Conservation (phyloP, 2,113 vertebrate species). For the Noturus placidus region DNA sequence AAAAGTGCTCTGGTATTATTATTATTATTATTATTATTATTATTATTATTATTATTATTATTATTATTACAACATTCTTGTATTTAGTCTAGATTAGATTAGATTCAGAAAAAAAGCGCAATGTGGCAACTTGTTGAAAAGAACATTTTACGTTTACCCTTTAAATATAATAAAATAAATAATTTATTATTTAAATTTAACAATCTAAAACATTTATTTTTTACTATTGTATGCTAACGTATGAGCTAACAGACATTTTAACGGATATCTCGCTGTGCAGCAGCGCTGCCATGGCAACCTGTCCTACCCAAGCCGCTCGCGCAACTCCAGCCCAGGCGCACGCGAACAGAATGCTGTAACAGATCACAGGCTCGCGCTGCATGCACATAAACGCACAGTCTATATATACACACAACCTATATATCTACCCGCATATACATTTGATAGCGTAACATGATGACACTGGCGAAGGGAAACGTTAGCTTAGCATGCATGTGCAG, state of each 20-base stretch:
- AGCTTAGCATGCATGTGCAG: neutral
- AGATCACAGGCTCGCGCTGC: neutral
- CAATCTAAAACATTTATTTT: neutral
- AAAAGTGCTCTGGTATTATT: neutral
- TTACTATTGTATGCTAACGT: neutral
- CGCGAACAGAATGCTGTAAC: neutral
- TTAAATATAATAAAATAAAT: neutral
- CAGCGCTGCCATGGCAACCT: slow-evolving; percentile 50
- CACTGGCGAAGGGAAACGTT: neutral
- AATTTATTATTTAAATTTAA: neutral
- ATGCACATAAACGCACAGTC: neutral
- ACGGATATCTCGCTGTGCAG: neutral
- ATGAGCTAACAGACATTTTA: neutral
- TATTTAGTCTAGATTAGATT: neutral
- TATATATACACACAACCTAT: neutral
- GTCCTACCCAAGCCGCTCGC: neutral
- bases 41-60: neutral
- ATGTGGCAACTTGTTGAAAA: neutral
- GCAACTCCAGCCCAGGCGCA: neutral
- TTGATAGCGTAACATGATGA: neutral
- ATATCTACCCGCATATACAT: neutral
- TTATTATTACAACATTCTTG: neutral
- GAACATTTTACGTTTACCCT: neutral
- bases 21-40: neutral
- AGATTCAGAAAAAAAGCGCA: too few relatives aligned